Percentiles rank a stretch among this genome's conserved stretches.
These are phyloP conservation scores for Stegodyphus mimosarum DNA, from an alignment of 1,140 invertebrate genomes.

Conservation along the genomic window DNA sequence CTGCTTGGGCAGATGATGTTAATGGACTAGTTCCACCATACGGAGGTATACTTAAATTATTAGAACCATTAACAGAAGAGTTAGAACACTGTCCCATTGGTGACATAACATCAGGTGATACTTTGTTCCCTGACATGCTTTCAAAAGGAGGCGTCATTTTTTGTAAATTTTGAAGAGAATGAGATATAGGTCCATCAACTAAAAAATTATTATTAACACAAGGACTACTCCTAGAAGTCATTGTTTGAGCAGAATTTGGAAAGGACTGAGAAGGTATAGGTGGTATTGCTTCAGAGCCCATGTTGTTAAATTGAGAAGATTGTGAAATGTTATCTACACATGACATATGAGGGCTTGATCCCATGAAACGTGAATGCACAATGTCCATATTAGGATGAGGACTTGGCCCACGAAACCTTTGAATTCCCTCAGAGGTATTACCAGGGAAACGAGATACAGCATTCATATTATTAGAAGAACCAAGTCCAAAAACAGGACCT, in stretches of 20 bases:
- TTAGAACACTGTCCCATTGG: slow-evolving; percentile 56
- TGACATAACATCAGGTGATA: slow-evolving; percentile 39
- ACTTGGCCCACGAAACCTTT: slow-evolving; percentile 65
- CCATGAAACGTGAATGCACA: slow-evolving; percentile 54
- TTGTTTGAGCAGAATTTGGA: slow-evolving; percentile 39
- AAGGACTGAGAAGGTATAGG: slow-evolving; percentile 43
- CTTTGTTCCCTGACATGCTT: slow-evolving; percentile 57
- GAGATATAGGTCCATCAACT: slow-evolving; percentile 10
- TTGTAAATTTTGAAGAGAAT: slow-evolving; percentile 63
- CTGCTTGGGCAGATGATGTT: slow-evolving; percentile 21
- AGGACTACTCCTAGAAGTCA: slow-evolving; percentile 31
- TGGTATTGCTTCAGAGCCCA: slow-evolving; percentile 44
- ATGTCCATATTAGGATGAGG: slow-evolving; percentile 64
- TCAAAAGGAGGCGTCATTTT: slow-evolving; percentile 65
- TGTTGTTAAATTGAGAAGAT: slow-evolving; percentile 33
- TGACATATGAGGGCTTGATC: slow-evolving; percentile 50
- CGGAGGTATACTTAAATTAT: slow-evolving; percentile 48
- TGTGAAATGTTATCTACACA: slow-evolving; percentile 50
- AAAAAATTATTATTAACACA: slow-evolving; percentile 47
- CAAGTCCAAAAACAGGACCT: slow-evolving; percentile 42
- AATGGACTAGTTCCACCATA: slow-evolving; percentile 40
- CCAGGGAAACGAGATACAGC: slow-evolving; percentile 35
- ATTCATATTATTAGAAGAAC: slow-evolving; percentile 29
- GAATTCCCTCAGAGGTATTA: slow-evolving; percentile 52
- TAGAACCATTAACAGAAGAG: slow-evolving; percentile 55